Conservation (phyloP, 1,140 invertebrate species). For the Maconellicoccus hirsutus region DNA sequence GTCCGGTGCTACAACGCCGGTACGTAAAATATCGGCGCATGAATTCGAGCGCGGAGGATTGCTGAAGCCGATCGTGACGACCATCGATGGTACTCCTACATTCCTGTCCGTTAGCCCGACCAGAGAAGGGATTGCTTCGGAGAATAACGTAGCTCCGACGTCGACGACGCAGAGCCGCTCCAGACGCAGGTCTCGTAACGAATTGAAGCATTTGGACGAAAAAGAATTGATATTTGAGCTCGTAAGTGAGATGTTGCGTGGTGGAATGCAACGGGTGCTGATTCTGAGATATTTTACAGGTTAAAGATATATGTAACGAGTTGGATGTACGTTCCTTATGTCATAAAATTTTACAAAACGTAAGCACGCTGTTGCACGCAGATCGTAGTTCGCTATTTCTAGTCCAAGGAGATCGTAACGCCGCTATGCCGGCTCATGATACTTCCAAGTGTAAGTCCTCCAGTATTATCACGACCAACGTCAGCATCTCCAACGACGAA, state of each 20-base stretch:
- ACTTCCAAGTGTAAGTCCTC: conserved; percentile 2
- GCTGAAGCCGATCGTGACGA: conserved; percentile 80
- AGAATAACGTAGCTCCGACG: conserved; percentile 27
- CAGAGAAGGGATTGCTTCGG: conserved; percentile 31
- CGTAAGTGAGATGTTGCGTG: conserved; percentile 43
- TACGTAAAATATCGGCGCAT: conserved; percentile 89
- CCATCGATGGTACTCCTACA: conserved; percentile 79
- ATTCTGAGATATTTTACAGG: conserved; percentile 41
- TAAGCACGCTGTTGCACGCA: conserved; percentile 79
- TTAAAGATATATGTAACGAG: conserved; percentile 93
- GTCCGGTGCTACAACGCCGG: conserved; percentile 70
- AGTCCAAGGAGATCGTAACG: conserved; percentile 61
- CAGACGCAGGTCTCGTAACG: conserved; percentile 55
- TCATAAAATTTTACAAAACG: conserved; percentile 93
- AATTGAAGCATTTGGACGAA: conserved; percentile 78
- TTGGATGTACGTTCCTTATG: conserved; percentile 83
- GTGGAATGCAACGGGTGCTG: no score
- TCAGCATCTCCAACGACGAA: conserved; percentile 15
- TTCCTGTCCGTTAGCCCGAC: conserved; percentile 54
- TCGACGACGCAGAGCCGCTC: conserved; percentile 24
- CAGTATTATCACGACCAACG: conserved; percentile 18
- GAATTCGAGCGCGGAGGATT: conserved; percentile 87
- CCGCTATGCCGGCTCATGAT: conserved; percentile 17
- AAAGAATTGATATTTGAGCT: conserved; percentile 91
- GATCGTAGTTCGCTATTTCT: conserved; percentile 87